Percentiles rank a stretch among this genome's conserved stretches.
Evolutionary conservation across 1,140 invertebrate species (phyloP).

Genomic region (Drosophila orena): DNA sequence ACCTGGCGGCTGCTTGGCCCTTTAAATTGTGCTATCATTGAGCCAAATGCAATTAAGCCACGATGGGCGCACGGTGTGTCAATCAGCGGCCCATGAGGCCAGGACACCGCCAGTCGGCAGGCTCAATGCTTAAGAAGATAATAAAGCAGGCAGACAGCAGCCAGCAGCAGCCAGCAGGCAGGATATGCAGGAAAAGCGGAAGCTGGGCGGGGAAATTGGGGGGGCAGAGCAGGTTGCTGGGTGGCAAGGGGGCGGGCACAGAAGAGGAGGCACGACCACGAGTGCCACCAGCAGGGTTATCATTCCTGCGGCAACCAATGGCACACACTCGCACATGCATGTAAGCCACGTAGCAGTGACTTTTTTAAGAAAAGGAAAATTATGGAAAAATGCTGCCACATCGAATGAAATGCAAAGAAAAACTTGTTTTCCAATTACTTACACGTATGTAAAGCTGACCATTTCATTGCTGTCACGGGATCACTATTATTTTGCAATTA

Average conservation of each 20-base stretch:
- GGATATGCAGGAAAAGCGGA: no score
- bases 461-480: no score
- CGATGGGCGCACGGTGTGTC: conserved; percentile 77
- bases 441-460: no score
- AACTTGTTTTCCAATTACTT: no score
- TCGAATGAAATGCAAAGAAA: no score
- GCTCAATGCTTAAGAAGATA: conserved; percentile 81
- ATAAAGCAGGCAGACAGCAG: conserved; percentile 56
- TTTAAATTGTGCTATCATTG: conserved; percentile 84
- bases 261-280: conserved; percentile 38
- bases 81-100: conserved; percentile 74
- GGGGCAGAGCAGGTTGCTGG: not conserved
- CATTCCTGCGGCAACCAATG: conserved; percentile 75
- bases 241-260: conserved; percentile 3
- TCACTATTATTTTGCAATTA: no score
- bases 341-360: not conserved
- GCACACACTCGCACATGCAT: conserved; percentile 31
- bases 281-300: conserved; percentile 67
- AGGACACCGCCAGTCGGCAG: conserved; percentile 30
- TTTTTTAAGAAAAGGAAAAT: no score
- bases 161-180: conserved; percentile 2
- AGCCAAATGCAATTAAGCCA: conserved; percentile 78
- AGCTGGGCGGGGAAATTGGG: not conserved
- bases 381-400: no score
- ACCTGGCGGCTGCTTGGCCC: conserved; percentile 42